A percentile compares a stretch with the other conserved stretches of the same genome.
Conservation (phyloP, 2,797 vertebrate species). For the Ispidina lecontei region DNA sequence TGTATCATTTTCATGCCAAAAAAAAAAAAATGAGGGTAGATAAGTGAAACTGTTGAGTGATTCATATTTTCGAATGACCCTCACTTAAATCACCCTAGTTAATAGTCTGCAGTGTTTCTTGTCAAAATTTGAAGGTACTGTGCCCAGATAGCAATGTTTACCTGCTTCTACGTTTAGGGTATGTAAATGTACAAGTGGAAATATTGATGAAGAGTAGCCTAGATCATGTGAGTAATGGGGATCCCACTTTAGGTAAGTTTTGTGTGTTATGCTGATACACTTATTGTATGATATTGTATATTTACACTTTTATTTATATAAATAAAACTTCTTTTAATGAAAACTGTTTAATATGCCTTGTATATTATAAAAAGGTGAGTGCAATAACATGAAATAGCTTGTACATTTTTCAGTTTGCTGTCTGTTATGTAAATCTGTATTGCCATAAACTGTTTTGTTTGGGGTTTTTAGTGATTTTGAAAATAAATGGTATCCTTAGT, state of each 20-base stretch:
- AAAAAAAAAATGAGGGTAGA: not conserved
- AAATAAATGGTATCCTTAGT: constrained; percentile 81
- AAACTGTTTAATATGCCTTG: constrained; percentile 79
- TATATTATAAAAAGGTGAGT: constrained; percentile 81
- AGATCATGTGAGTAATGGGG: constrained; percentile 45
- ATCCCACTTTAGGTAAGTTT: constrained; percentile 62
- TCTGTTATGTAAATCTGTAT: constrained; percentile 80
- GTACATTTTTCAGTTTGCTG: constrained; percentile 80
- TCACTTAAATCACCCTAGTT: constrained; percentile 64
- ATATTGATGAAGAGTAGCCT: constrained; percentile 63
- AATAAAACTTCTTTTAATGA: constrained; percentile 77
- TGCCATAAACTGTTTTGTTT: constrained; percentile 71
- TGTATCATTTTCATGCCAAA: not conserved
- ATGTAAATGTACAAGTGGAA: constrained; percentile 68
- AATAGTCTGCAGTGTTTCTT: constrained; percentile 46
- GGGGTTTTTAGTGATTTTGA: constrained; percentile 81
- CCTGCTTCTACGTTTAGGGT: constrained; percentile 51
- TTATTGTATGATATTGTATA: constrained; percentile 81
- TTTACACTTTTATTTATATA: constrained; percentile 79
- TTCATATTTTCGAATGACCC: constrained; percentile 59
- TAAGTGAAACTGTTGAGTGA: constrained; percentile 56
- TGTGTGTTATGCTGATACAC: constrained; percentile 72
- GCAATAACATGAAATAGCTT: constrained; percentile 84
- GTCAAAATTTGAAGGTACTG: constrained; percentile 32
- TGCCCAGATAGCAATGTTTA: constrained; percentile 44